Base-by-base conservation (phyloP, 2,888 invertebrate genomes). In the Cheilosia grossa region DNA sequence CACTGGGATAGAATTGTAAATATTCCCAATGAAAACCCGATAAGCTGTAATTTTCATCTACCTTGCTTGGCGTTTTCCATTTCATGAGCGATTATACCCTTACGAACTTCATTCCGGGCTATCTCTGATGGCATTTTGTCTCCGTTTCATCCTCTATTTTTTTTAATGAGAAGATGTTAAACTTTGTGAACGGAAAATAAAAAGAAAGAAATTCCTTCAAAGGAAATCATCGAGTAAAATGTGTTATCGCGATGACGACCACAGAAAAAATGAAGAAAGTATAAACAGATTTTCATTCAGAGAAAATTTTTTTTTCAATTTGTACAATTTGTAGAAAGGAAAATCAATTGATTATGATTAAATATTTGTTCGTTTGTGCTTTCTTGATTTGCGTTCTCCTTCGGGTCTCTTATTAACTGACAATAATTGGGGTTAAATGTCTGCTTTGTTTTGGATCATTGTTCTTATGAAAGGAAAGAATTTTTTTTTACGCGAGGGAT, bases 341-440 rank as follows among this genome's bases (percentile, higher is more conserved):
- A 79, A 83, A 73, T 59, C 74, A 70, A 83, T 83, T 83, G 83
- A 83, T 80, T 80, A 73, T 74, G 64, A 80, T 69, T 73, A 51
- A 77, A 75, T 77, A 49, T 75, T 63, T 74, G 33, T 40, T 70
- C 13, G 33, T 33, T 40, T 27, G 37, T 59, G 4, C 33, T 51
- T 70, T 72, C 10, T 17, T 69, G 56, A 54, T 47, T 27, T 24
- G 10, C 51, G 10, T 51, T 17, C 15, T 54, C 24, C 59, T 51
- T 58, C 13, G 63, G 54, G 49, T 75, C 21, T 51, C 58, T 77
- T 70, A 56, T 63, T 75, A 81, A 75, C 54, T 58, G 69, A 19
- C 47, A 81, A 58, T 75, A 81, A 75, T 69, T 66, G 77, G 37
- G 77, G 51, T 54, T 47, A 51, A 51, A 19, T 2, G 33, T 47